phyloP scores from a whole-genome alignment of 2,113 vertebrate species.

The Leiothrix lutea region DNA sequence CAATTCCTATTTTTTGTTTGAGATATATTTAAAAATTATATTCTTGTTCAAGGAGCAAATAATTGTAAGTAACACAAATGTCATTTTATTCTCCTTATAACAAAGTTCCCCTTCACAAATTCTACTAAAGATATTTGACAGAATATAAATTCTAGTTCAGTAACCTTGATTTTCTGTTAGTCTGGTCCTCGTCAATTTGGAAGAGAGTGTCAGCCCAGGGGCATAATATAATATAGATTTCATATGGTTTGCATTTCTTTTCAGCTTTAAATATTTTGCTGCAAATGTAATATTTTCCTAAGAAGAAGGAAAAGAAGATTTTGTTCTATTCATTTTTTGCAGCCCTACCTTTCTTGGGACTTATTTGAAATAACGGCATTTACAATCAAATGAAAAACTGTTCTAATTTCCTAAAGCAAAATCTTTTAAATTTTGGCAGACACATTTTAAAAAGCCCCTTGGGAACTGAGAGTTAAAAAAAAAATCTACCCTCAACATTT shows the following conservation, averaged over 20 bases:
- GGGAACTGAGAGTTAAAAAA: not conserved
- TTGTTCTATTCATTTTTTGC: not conserved
- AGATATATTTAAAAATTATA: not conserved
- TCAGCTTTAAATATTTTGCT: conserved; percentile 23
- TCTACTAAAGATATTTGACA: not conserved
- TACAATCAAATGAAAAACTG: not conserved
- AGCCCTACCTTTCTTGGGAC: not conserved
- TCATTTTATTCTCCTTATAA: not conserved
- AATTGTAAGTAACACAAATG: not conserved
- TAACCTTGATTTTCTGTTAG: not conserved
- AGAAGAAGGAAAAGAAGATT: not conserved
- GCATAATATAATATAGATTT: not conserved
- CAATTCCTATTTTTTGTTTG: not conserved
- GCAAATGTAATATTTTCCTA: not conserved
- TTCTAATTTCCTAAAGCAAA: conserved; percentile 42
- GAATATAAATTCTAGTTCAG: not conserved
- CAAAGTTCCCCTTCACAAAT: not conserved
- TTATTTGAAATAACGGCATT: conserved; percentile 21
- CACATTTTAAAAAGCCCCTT: not conserved
- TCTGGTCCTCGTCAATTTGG: not conserved
- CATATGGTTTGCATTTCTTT: conserved; percentile 8
- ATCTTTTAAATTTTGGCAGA: not conserved
- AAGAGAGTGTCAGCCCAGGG: not conserved
- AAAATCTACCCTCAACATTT: not conserved
- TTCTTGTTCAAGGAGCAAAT: not conserved